Evolutionary conservation across 64 coral and sea anemone species (phyloP), one percentile per base, ranked within the genome.

Genomic region (Pocillopora damicornis): DNA sequence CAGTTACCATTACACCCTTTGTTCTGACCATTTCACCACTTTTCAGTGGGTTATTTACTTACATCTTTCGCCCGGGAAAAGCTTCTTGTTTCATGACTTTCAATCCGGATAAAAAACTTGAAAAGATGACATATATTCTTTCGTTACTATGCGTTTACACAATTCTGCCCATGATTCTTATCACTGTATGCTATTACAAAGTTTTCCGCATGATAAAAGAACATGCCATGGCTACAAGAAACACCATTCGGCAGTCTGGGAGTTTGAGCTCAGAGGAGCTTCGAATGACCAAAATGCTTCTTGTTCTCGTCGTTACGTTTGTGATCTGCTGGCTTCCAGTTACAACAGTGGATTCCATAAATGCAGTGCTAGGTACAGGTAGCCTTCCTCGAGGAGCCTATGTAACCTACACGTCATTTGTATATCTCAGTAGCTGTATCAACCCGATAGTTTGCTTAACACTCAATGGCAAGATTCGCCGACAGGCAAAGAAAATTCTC

Each of bases 291-390:
- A 77, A 77, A 36, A 38, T 77, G 15, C 75, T 77, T 56, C 75
- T 77, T 22, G 75, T 51, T 0, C 25, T 88, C 60, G 26, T 88
- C 20, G 35, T 88, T 79, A 75, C 59, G 10, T 88, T 88, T 15
- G 22, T 76, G 2, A 12, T 88, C 18, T 78, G 87, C 36, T 88
- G 87, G 87, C 23, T 67, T 59, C 87, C 87, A 11, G 58, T 76
- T 15, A 79, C 78, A 13, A 68, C 76, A 9, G 75, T 88, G 63
- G 87, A 88, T 75, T 76, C 78, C 36, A 60, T 88, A 1, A 78
- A 88, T 59, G 60, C 84, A 42, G 15, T 87, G 23, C 22, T 86
- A 26, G 61, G 37, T 15, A 71, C 37, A 82, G 61, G 60, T 11
- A 65, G 61, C 63, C 23, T 86, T 10, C 65, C 64, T 22, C 82